These are phyloP conservation scores for Xestia xanthographa DNA, from an alignment of 2,888 invertebrate species.

Conservation along the genomic window DNA sequence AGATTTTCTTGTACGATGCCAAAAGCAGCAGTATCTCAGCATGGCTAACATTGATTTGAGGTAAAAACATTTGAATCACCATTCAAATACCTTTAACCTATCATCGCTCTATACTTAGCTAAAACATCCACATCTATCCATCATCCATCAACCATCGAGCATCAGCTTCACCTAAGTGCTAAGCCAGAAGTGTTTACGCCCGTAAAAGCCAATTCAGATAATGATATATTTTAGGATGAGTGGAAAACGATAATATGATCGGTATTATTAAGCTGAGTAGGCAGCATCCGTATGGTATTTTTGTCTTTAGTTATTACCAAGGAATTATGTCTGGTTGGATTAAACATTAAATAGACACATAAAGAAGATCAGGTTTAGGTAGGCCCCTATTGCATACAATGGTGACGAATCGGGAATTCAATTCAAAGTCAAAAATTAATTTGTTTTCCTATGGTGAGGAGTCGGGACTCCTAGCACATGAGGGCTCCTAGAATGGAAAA, in stretches of 20 bases:
- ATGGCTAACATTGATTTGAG: background rate
- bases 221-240: constrained; percentile 49
- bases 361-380: too few species aligned
- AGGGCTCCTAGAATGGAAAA: too few species aligned
- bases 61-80: background rate
- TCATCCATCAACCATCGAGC: constrained; percentile 27
- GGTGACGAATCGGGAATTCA: too few species aligned
- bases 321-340: background rate
- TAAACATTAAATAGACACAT: background rate
- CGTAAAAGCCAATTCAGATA: constrained; percentile 56
- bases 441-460: too few species aligned
- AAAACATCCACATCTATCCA: constrained; percentile 32
- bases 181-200: constrained; percentile 48
- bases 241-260: constrained; percentile 28
- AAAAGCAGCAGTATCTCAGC: background rate
- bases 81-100: background rate
- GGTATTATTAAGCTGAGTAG: constrained; percentile 24
- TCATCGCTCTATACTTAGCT: background rate
- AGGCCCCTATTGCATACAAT: too few species aligned
- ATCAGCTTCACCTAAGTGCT: constrained; percentile 43
- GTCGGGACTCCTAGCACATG: too few species aligned
- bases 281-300: background rate
- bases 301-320: background rate
- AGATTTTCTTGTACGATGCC: too few species aligned
- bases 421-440: too few species aligned